phyloP scores from a whole-genome alignment of 2,113 vertebrate species.

The Megaleporinus macrocephalus region DNA sequence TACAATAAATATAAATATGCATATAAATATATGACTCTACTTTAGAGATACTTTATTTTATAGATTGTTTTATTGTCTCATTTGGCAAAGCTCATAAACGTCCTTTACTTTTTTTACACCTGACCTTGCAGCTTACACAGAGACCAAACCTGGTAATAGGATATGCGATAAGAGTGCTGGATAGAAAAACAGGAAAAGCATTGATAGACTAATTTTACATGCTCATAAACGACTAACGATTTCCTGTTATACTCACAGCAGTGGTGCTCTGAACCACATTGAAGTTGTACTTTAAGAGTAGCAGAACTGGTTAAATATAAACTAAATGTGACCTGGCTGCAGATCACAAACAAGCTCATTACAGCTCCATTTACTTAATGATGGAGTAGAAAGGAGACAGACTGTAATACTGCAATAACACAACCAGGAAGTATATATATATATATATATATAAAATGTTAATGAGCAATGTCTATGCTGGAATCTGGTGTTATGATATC shows the following conservation, averaged over 20 bases:
- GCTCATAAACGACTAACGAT: slow-evolving; percentile 66
- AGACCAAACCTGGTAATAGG: slow-evolving; percentile 60
- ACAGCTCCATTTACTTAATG: slow-evolving; percentile 57
- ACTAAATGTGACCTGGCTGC: slow-evolving; percentile 58
- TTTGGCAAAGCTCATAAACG: not conserved
- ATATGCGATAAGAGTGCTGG: slow-evolving; percentile 57
- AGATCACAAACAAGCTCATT: slow-evolving; percentile 60
- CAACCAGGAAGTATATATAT: no score
- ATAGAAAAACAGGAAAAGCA: slow-evolving; percentile 62
- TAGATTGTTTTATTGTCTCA: no score
- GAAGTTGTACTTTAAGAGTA: slow-evolving; percentile 34
- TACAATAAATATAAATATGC: not conserved
- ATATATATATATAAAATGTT: no score
- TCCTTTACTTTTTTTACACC: slow-evolving; percentile 43
- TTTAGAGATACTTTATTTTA: no score
- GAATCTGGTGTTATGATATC: not conserved
- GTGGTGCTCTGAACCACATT: slow-evolving; percentile 13
- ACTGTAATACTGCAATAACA: not conserved
- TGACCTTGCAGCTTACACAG: slow-evolving; percentile 58
- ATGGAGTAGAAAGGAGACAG: not conserved
- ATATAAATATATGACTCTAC: no score
- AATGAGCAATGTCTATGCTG: not conserved
- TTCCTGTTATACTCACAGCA: slow-evolving; percentile 30
- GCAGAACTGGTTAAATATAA: slow-evolving; percentile 75
- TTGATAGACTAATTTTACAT: slow-evolving; percentile 40